Evolutionary conservation across 2,797 vertebrate species (phyloP), one percentile per base, ranked within the genome.

Genomic region (Staurois parvus): DNA sequence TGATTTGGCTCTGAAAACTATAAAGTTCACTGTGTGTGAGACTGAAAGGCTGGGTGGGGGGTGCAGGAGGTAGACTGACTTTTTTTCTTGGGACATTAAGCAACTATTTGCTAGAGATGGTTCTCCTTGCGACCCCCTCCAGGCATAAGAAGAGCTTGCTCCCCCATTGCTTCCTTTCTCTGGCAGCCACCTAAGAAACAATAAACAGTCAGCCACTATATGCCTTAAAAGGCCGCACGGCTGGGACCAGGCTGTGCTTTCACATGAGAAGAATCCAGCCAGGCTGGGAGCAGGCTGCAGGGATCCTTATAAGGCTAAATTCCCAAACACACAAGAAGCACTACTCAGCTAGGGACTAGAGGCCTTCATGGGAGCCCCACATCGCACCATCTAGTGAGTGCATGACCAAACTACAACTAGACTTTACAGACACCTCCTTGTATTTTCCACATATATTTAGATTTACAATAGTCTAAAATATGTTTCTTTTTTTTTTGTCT

Each of bases 241-340:
- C 85, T 30, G 68, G 59, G 85, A 79, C 59, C 81, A 79, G 81
- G 80, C 85, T 87, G 80, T 87, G 85, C 85, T 87, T 87, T 87
- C 85, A 87, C 85, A 87, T 87, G 85, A 87, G 85, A 87, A 87
- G 85, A 87, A 87, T 87, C 85, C 76, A 34, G 81, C 80, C 85
- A 83, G 74, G 73, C 78, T 81, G 84, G 79, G 84, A 86, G 79
- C 45, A 76, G 80, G 42, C 85, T 74, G 68, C 76, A 79, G n/a
- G 85, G 80, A 79, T 74, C 85, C 85, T 87, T 87, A 87, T 87
- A 87, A 87, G 85, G 85, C 21, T 69, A 87, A 87, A 87, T 78
- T 87, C 85, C 75, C 85, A 87, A 87, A 79, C 81, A 79, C 69
- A 66, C 68, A 56, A 87, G 85, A 83, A 87, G 85, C 70, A 40